These are phyloP conservation scores for Poicephalus gulielmi DNA, from an alignment of 2,113 vertebrate species.

Conservation along the genomic window DNA sequence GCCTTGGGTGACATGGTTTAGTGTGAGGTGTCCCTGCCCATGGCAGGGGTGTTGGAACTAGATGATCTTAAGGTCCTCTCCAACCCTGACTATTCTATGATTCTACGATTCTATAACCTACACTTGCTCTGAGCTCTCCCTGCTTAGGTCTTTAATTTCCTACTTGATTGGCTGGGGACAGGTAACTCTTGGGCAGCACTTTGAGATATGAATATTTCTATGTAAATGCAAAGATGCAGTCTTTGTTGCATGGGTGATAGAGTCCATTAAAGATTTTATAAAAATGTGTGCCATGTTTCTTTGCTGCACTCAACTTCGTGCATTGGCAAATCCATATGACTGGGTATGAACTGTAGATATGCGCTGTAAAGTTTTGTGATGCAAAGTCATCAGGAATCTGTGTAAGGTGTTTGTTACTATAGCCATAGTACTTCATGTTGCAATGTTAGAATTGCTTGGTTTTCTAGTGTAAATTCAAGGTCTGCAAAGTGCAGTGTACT, in stretches of 20 bases:
- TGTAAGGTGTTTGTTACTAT: neutral
- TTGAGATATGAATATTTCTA: neutral
- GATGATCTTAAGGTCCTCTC: too few species aligned
- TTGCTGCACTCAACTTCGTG: neutral
- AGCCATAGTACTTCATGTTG: neutral
- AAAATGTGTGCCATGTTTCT: neutral
- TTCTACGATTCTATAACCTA: neutral
- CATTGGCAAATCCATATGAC: neutral
- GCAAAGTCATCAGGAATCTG: neutral
- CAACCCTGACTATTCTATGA: too few species aligned
- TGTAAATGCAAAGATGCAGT: neutral
- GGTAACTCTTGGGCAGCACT: neutral
- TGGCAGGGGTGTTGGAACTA: fast-evolving
- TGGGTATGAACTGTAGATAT: neutral
- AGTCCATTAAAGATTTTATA: neutral
- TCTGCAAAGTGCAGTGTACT: neutral
- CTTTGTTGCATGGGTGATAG: neutral
- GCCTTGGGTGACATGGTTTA: too few species aligned
- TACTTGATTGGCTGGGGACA: neutral
- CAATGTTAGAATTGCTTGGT: neutral
- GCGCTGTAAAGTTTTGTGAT: neutral
- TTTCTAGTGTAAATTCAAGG: neutral
- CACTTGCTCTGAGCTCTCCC: neutral
- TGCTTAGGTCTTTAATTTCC: neutral
- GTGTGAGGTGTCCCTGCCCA: too few species aligned